Conservation (phyloP, 2,113 vertebrate genomes). For the Nyctereutes procyonoides region DNA sequence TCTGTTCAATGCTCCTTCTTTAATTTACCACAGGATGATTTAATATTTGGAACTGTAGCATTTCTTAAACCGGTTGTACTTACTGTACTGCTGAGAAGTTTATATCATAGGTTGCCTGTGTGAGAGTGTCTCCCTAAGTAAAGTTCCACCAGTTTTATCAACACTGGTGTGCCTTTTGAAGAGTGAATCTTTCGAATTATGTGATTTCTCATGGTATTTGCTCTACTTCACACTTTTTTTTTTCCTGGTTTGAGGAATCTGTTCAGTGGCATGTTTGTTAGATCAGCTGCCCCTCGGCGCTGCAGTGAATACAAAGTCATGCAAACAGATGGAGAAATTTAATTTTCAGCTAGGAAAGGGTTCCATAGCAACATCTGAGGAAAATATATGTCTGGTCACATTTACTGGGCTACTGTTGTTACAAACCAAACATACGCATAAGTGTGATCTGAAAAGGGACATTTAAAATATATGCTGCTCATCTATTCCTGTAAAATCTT, state of each 20-base stretch:
- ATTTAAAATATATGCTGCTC: conserved; percentile 16
- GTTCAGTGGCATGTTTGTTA: conserved; percentile 79
- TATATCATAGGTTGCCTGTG: background rate
- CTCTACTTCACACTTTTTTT: conserved; percentile 6
- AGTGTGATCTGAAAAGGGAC: conserved; percentile 1
- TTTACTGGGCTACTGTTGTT: conserved; percentile 57
- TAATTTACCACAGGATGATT: background rate
- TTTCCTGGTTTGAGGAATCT: conserved; percentile 82
- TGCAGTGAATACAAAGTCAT: conserved; percentile 77
- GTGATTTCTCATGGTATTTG: conserved; percentile 81
- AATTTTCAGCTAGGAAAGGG: conserved; percentile 67
- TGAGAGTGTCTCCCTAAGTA: conserved; percentile 15
- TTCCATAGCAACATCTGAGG: conserved; percentile 75
- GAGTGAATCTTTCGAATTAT: conserved; percentile 79
- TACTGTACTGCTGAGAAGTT: background rate
- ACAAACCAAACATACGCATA: conserved; percentile 60
- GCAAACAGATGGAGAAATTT: conserved; percentile 84
- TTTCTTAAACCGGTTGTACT: background rate
- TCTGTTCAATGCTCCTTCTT: background rate
- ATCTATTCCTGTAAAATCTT: background rate
- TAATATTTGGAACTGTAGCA: background rate
- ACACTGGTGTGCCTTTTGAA: conserved; percentile 34
- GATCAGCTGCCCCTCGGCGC: conserved; percentile 84
- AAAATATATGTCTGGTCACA: conserved; percentile 71
- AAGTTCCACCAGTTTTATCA: background rate